phyloP scores from a whole-genome alignment of 2,888 invertebrate species.

The Stegana nigrithorax region DNA sequence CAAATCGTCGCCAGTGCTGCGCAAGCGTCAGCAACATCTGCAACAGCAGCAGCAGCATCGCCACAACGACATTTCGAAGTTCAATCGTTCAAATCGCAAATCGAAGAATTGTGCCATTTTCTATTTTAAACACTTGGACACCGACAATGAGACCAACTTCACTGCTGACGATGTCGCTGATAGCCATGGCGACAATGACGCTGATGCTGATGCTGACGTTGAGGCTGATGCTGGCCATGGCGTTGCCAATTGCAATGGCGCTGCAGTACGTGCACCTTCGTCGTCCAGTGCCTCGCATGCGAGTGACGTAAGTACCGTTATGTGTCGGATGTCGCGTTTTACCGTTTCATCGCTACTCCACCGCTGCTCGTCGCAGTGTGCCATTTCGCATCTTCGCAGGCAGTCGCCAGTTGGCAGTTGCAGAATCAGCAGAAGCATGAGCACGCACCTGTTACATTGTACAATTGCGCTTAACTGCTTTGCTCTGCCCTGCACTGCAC shows the following conservation, averaged over 20 bases:
- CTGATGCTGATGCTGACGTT: constrained; percentile 42
- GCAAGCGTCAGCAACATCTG: constrained; percentile 61
- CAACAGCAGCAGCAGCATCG: constrained; percentile 65
- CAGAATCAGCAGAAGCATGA: neutral
- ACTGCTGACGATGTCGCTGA: constrained; percentile 50
- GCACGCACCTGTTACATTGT: neutral
- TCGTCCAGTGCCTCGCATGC: constrained; percentile 47
- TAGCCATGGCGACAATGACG: constrained; percentile 45
- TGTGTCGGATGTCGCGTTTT: constrained; percentile 9
- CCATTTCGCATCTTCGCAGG: neutral
- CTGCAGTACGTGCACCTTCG: constrained; percentile 68
- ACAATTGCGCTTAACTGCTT: neutral
- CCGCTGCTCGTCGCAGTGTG: constrained; percentile 15
- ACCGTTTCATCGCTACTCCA: too few species aligned
- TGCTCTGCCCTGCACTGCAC: too few species aligned
- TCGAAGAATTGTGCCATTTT: constrained; percentile 86
- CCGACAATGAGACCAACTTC: constrained; percentile 79
- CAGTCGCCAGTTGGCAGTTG: neutral
- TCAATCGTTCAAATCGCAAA: constrained; percentile 79
- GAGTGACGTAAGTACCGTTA: constrained; percentile 62
- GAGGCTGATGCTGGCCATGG: constrained; percentile 64
- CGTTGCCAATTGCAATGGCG: constrained; percentile 42
- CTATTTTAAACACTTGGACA: constrained; percentile 88
- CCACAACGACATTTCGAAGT: constrained; percentile 73
- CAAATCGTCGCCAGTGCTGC: constrained; percentile 60